Percentiles rank a stretch among this genome's conserved stretches.
Evolutionary conservation across 1,140 invertebrate species (phyloP).

Genomic region (Plodia interpunctella): DNA sequence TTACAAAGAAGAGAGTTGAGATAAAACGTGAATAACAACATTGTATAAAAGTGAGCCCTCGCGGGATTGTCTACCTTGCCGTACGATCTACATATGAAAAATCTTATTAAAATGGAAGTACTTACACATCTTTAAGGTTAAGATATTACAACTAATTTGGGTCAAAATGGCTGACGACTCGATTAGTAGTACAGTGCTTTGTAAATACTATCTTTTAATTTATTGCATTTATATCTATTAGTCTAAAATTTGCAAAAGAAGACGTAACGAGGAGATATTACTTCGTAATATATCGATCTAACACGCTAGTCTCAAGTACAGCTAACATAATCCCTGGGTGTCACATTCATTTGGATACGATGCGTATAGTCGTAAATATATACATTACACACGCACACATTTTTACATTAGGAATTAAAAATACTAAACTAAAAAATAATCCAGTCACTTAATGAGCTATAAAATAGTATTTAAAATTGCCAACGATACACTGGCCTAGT

Average conservation of each 20-base stretch:
- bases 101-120: conserved; percentile 75
- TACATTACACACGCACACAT: conserved; percentile 73
- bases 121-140: conserved; percentile 61
- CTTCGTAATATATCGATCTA: conserved; percentile 36
- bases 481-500: conserved; percentile 71
- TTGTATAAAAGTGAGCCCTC: conserved; percentile 45
- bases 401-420: conserved; percentile 71
- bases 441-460: conserved; percentile 73
- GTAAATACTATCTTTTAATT: conserved; percentile 51
- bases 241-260: conserved; percentile 60
- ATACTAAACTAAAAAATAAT: conserved; percentile 66
- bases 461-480: conserved; percentile 67
- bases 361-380: conserved; percentile 50
- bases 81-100: conserved; percentile 63
- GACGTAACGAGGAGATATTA: conserved; percentile 45
- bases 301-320: conserved; percentile 28
- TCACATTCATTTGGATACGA: conserved; percentile 42
- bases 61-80: conserved; percentile 52
- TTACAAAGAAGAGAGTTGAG: conserved; percentile 26
- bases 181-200: conserved; percentile 55
- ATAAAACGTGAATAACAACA: conserved; percentile 55
- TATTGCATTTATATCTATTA: conserved; percentile 53
- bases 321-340: conserved; percentile 34
- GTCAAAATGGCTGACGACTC: conserved; percentile 68
- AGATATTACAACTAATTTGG: conserved; percentile 56